Base-by-base conservation (phyloP, 1,140 invertebrate genomes). In the Pseudobourletiella spinata region DNA sequence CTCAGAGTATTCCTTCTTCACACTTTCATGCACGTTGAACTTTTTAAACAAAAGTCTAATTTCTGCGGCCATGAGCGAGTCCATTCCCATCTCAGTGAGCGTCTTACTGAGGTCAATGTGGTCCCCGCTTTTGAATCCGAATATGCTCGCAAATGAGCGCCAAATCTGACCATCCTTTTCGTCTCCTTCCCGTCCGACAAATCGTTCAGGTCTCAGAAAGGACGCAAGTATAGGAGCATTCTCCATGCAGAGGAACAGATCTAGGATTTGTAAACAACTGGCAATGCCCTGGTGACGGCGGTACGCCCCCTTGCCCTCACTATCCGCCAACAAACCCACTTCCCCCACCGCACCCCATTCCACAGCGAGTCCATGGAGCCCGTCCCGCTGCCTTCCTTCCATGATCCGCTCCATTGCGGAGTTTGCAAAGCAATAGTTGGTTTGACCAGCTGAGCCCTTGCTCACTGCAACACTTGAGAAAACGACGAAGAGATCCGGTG, bases 331-430 rank as follows among this genome's bases (percentile, higher is more conserved):
- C 24, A 98, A 77, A 62, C 95, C 95, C 25, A 98, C 95, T 75
- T 98, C 95, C 65, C 92, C 61, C 71, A 98, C 90, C 42, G 92
- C 93, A 68, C 95, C 95, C 94, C 95, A 98, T 75, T 98, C 94
- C 65, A 98, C 91, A 26, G 94, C 91, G 20, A 95, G 71, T 72
- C 83, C 86, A 59, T 87, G 87, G 29, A 92, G 72, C 4, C 80
- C 90, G 72, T 84, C 83, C n/a, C 79, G 78, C 72, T 87, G 85
- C 61, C 95, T 81, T 54, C 83, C 79, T 77, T 98, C 94, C 69
- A 88, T 86, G 30, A 97, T 86, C 56, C 94, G 82, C 76, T 98
- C 95, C 93, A 97, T 97, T 2, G 86, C 86, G 0, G 92, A 95
- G 35, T 62, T 62, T 39, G 94, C 92, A 66, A 90, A 81, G 57